phyloP scores from a whole-genome alignment of 2,797 vertebrate species.

The Labroides dimidiatus region DNA sequence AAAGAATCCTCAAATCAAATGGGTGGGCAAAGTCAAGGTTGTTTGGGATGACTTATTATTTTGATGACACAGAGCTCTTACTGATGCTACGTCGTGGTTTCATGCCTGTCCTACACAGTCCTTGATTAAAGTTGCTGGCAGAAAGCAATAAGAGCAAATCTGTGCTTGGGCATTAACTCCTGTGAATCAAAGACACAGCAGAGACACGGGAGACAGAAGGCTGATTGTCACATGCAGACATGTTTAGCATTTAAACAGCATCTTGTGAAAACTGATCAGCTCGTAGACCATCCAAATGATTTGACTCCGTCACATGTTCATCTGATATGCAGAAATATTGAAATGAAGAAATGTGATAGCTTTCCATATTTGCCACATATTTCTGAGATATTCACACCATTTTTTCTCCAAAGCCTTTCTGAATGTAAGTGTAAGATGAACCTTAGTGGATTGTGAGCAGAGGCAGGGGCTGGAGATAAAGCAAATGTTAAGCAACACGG shows the following conservation, averaged over 20 bases:
- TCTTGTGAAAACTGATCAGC: constrained; percentile 62
- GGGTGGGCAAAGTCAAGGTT: constrained; percentile 59
- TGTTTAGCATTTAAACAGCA: constrained; percentile 71
- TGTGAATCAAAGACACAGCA: constrained; percentile 53
- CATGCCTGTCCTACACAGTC: constrained; percentile 72
- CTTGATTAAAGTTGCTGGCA: constrained; percentile 72
- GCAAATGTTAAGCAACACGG: no score
- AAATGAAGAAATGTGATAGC: constrained; percentile 52
- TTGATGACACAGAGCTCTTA: constrained; percentile 54
- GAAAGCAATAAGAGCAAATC: constrained; percentile 64
- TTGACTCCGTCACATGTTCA: constrained; percentile 44
- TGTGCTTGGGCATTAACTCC: constrained; percentile 63
- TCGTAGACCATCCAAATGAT: constrained; percentile 45
- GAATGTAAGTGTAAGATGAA: background rate
- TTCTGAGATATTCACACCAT: background rate
- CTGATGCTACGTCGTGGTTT: constrained; percentile 40
- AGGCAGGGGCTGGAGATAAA: no score
- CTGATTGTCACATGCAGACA: constrained; percentile 62
- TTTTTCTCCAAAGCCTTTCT: background rate
- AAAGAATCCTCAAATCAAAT: constrained; percentile 42
- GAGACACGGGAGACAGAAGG: constrained; percentile 55
- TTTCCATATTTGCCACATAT: constrained; percentile 22
- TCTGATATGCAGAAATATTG: constrained; percentile 55
- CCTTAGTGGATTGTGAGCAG: no score
- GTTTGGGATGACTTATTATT: constrained; percentile 62